These are phyloP conservation scores for Thysanoteuthis rhombus DNA, from an alignment of 2,888 invertebrate species.

Conservation along the genomic window DNA sequence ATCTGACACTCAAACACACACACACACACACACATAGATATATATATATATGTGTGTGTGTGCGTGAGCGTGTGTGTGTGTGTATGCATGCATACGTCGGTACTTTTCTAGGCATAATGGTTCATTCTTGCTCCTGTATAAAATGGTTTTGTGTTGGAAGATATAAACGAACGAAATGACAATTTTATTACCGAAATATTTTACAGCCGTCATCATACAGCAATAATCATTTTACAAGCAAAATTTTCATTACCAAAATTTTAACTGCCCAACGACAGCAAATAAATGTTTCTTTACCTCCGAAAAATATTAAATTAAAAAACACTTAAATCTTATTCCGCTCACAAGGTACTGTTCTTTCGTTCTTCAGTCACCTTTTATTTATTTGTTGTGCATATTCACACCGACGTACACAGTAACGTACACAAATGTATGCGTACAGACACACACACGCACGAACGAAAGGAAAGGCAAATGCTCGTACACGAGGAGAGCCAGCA, in stretches of 20 bases:
- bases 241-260: background rate
- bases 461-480: background rate
- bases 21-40: no score
- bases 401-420: background rate
- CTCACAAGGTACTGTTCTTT: background rate
- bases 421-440: background rate
- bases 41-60: no score
- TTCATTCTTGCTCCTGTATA: background rate
- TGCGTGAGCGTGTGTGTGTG: no score
- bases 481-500: no score
- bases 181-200: conserved; percentile 12
- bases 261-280: background rate
- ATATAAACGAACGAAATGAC: background rate
- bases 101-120: background rate
- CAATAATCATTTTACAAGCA: background rate
- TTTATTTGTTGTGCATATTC: no score
- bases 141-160: background rate
- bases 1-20: no score
- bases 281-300: conserved; percentile 12
- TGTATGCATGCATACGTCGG: no score
- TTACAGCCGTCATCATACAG: background rate
- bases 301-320: background rate
- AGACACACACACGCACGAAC: background rate
- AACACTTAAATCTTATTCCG: background rate
- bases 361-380: background rate